These are phyloP conservation scores for Perithous albicinctus DNA, from an alignment of 2,888 invertebrate genomes.

Conservation along the genomic window DNA sequence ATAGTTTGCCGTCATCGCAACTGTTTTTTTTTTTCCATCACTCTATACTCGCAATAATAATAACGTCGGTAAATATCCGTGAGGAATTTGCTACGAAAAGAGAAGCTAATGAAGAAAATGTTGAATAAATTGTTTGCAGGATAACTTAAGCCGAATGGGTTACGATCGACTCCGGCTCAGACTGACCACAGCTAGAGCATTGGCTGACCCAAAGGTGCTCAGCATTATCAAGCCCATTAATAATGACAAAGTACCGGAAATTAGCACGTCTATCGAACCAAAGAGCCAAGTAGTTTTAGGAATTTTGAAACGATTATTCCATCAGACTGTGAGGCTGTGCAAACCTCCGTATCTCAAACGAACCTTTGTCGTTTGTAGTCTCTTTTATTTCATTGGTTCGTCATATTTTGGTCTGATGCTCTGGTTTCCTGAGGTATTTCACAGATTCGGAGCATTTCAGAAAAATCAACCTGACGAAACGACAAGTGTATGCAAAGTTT, in stretches of 20 bases:
- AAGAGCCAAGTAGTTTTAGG: conserved; percentile 80
- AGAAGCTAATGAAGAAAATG: background rate
- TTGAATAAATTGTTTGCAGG: conserved; percentile 74
- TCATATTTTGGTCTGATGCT: conserved; percentile 96
- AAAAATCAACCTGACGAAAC: conserved; percentile 87
- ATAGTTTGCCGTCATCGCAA: background rate
- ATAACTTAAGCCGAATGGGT: conserved; percentile 61
- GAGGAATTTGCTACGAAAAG: too few species aligned
- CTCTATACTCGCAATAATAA: too few species aligned
- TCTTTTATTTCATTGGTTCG: conserved; percentile 92
- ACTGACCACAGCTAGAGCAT: conserved; percentile 19
- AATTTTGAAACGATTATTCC: conserved; percentile 85
- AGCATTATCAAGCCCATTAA: conserved; percentile 75
- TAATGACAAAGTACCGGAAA: conserved; percentile 70
- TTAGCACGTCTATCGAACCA: background rate
- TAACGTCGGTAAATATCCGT: too few species aligned
- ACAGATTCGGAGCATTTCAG: conserved; percentile 91
- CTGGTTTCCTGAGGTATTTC: conserved; percentile 95
- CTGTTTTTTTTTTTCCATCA: background rate
- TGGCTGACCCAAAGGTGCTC: background rate
- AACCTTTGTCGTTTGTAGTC: conserved; percentile 90
- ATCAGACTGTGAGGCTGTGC: conserved; percentile 90
- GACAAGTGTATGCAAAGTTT: conserved; percentile 91
- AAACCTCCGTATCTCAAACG: conserved; percentile 90
- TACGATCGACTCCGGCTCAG: conserved; percentile 43